Percentiles rank a stretch among this genome's conserved stretches.
Evolutionary conservation across 2,113 vertebrate species (phyloP).

Genomic region (Polyodon spathula): DNA sequence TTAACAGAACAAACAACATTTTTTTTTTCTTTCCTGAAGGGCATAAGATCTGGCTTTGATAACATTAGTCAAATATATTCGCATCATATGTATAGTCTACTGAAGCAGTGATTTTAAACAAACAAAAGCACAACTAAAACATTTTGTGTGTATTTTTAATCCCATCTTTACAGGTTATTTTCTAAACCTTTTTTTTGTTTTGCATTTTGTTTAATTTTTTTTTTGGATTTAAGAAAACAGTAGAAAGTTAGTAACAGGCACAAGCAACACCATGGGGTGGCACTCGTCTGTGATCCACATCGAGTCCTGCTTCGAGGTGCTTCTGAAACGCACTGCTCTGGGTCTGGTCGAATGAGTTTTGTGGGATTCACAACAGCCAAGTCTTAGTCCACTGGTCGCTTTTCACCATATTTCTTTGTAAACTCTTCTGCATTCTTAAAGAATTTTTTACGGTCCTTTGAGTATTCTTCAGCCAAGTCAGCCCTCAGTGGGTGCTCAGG

Average conservation of each 20-base stretch:
- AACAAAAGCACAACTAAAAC: constrained; percentile 75
- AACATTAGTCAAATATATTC: constrained; percentile 48
- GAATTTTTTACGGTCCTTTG: constrained; percentile 99
- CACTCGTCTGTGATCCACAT: constrained; percentile 56
- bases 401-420: constrained; percentile 99
- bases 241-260: constrained; percentile 88
- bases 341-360: constrained; percentile 53
- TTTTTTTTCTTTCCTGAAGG: constrained; percentile 41
- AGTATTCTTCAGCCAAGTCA: constrained; percentile 99
- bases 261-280: constrained; percentile 65
- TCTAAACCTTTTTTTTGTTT: constrained; percentile 49
- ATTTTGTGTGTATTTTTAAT: constrained; percentile 65
- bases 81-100: constrained; percentile 63
- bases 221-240: constrained; percentile 78
- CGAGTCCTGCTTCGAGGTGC: constrained; percentile 74
- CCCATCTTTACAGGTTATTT: constrained; percentile 66
- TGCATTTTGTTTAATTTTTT: constrained; percentile 19
- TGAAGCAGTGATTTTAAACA: constrained; percentile 70
- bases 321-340: constrained; percentile 68
- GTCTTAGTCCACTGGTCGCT: constrained; percentile 97
- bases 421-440: constrained; percentile 99
- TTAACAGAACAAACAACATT: constrained; percentile 44
- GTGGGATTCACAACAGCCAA: constrained; percentile 46
- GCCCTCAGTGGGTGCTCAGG: constrained; percentile 95
- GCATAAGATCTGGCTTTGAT: constrained; percentile 43